Conservation (phyloP, 2,888 invertebrate species). For the Pandemis cinnamomeana region DNA sequence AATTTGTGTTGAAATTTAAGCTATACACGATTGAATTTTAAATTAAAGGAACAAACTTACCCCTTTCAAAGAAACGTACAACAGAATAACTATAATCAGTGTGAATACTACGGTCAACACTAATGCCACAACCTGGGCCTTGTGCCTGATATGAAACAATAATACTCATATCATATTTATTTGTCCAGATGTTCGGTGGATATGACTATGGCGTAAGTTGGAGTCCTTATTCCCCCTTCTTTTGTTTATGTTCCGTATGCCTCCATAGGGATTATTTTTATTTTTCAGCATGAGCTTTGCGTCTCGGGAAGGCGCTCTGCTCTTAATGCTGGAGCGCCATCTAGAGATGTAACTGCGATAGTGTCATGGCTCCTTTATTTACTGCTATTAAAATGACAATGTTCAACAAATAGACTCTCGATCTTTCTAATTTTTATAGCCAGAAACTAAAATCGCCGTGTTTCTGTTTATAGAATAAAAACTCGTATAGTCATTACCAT, state of each 20-base stretch:
- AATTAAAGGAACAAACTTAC: constrained; percentile 38
- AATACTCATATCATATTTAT: constrained; percentile 58
- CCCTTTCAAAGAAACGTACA: constrained; percentile 14
- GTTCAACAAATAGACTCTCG: too few species aligned
- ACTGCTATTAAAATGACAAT: too few species aligned
- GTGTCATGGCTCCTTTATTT: constrained; percentile 7
- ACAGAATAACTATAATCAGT: neutral
- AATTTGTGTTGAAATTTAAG: neutral
- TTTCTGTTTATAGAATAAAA: too few species aligned
- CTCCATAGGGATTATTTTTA: constrained; percentile 34
- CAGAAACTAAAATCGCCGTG: too few species aligned
- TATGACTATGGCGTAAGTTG: constrained; percentile 83
- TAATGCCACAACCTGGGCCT: neutral
- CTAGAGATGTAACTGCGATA: neutral
- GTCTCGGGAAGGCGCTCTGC: constrained; percentile 4
- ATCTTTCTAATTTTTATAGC: too few species aligned
- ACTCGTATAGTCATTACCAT: too few species aligned
- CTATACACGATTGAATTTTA: neutral
- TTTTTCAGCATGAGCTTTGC: constrained; percentile 36
- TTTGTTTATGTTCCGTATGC: constrained; percentile 52
- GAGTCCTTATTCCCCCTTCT: constrained; percentile 54
- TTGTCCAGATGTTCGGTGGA: constrained; percentile 84
- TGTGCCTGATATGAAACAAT: constrained; percentile 34
- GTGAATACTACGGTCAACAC: neutral
- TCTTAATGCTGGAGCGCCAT: constrained; percentile 11